Base-by-base conservation (phyloP, 2,888 invertebrate genomes). In the Drosophila mimica region DNA sequence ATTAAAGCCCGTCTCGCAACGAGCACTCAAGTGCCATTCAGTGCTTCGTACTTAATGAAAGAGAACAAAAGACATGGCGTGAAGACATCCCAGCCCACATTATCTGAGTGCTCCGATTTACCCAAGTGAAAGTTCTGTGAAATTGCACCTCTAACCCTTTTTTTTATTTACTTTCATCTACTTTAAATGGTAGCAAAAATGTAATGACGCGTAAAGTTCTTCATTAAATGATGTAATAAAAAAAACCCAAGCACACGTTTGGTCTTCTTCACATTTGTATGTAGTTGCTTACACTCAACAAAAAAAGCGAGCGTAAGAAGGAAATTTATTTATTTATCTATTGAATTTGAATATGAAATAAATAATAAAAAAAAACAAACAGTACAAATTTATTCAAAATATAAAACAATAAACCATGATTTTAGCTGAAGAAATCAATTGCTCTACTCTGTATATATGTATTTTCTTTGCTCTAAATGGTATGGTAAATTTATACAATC, bases 141-240 rank as follows among this genome's bases (percentile, higher is more conserved):
- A 70, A 51, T 63, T 28, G 60, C 60, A 76, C 43, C 56, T 70
- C 34, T 65, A 67, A 65, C 80, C 79, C 64, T 72, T 75, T 57
- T 40, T 43, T 46, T 25, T 25, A 46, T 46, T 25, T 63, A 53
- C 58, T 74, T 49, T 38, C 52, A 48, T 48, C 51, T 38, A 60
- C 48, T 40, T 62, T 53, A 59, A 72, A 57, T 58, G 68, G 58
- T 63, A 59, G 59, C 25, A 11, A 54, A 3, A 31, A 63, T 63
- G 70, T 58, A 81, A 72, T 78, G 78, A 48, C 3, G 54, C 68
- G 51, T 62, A 54, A 59, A 61, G 60, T 30, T 60, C 54, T 40
- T 48, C 62, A 48, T 34, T 40, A 78, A 83, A 75, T 86, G 82
- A 86, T 89, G 82, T 79, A 88, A 89, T 79, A 81, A 77, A 77